Conservation (phyloP, 2,797 vertebrate genomes). For the Pseudomugil gertrudae region DNA sequence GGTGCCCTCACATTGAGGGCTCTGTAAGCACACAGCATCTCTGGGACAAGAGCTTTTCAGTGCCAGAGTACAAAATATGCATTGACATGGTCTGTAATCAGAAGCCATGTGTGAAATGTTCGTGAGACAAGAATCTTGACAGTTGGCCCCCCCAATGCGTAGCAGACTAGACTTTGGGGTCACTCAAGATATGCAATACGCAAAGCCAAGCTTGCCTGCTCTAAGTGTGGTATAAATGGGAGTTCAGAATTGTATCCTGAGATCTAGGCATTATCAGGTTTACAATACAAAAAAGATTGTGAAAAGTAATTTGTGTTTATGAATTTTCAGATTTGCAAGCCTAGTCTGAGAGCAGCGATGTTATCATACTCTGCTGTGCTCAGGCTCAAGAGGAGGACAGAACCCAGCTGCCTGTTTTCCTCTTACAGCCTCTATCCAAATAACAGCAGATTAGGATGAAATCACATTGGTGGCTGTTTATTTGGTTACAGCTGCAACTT, state of each 20-base stretch:
- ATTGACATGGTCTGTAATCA: slow-evolving; percentile 72
- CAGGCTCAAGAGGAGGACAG: slow-evolving; percentile 20
- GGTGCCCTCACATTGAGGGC: slow-evolving; percentile 8
- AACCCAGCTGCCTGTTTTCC: slow-evolving; percentile 42
- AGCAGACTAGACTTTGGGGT: slow-evolving; percentile 48
- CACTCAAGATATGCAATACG: slow-evolving; percentile 23
- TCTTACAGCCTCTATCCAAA: slow-evolving; percentile 26
- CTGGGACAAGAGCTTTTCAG: slow-evolving; percentile 21
- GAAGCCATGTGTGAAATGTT: slow-evolving; percentile 51
- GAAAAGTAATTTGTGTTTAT: slow-evolving; percentile 19
- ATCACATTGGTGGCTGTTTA: slow-evolving; percentile 48
- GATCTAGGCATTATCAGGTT: slow-evolving; percentile 48
- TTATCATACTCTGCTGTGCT: slow-evolving; percentile 34
- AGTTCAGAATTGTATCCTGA: slow-evolving; percentile 64
- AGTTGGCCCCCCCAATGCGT: slow-evolving; percentile 32
- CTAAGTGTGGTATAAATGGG: slow-evolving; percentile 50
- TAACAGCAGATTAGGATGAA: slow-evolving; percentile 41
- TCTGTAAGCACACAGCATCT: slow-evolving; percentile 8
- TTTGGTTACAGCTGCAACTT: slow-evolving; percentile 30
- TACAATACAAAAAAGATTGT: neutral
- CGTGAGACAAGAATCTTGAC: slow-evolving; percentile 59
- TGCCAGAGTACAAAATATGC: slow-evolving; percentile 29
- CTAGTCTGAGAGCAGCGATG: slow-evolving; percentile 39
- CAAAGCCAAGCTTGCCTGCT: slow-evolving; percentile 43
- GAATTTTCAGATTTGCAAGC: slow-evolving; percentile 38